A percentile compares a stretch with the other conserved stretches of the same genome.
phyloP scores from a whole-genome alignment of 2,797 vertebrate genomes.

The Clarias platycephalus region DNA sequence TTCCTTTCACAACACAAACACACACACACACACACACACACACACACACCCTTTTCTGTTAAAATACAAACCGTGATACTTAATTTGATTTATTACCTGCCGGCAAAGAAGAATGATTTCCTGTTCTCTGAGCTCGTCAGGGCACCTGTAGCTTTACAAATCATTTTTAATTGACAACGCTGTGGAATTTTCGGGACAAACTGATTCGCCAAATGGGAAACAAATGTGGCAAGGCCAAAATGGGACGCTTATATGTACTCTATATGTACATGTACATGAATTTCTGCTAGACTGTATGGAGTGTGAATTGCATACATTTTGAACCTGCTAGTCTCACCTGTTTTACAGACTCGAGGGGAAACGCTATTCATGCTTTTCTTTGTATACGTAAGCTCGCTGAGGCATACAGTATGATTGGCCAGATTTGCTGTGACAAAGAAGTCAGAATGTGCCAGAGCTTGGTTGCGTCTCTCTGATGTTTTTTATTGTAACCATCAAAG shows the following conservation, averaged over 20 bases:
- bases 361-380: not conserved
- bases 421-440: not conserved
- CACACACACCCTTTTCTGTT: constrained; percentile 2
- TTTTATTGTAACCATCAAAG: not conserved
- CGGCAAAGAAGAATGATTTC: constrained; percentile 31
- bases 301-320: not conserved
- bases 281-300: not conserved
- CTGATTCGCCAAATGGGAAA: constrained; percentile 36
- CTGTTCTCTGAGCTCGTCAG: constrained; percentile 35
- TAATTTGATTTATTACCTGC: constrained; percentile 52
- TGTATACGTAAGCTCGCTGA: not conserved
- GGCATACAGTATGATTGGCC: not conserved
- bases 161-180: constrained; percentile 60
- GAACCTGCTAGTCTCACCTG: too few species aligned
- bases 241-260: constrained; percentile 25
- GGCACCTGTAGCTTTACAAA: constrained; percentile 51
- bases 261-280: not conserved
- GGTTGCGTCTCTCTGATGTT: not conserved
- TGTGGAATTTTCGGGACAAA: constrained; percentile 26
- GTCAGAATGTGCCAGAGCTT: not conserved
- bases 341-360: not conserved
- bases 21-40: constrained; percentile 24
- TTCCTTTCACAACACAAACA: constrained; percentile 19
- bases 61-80: constrained; percentile 32
- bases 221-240: constrained; percentile 38